These are phyloP conservation scores for Ceuthmochares aereus DNA, from an alignment of 2,113 vertebrate genomes.

Conservation along the genomic window DNA sequence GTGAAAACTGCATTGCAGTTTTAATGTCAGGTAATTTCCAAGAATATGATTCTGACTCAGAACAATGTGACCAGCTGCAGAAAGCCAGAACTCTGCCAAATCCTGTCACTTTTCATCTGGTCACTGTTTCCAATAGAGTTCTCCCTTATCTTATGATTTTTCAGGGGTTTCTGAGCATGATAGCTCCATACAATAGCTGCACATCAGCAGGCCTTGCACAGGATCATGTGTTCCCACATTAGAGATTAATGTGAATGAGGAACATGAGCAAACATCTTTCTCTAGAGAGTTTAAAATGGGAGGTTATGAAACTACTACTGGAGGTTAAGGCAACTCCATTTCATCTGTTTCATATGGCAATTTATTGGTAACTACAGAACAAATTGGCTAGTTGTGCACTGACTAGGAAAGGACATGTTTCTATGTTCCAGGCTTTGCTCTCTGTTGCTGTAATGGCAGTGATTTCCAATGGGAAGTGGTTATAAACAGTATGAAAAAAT, in stretches of 20 bases:
- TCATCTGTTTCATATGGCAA: background rate
- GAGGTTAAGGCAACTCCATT: background rate
- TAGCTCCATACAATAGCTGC: background rate
- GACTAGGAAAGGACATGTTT: fast-evolving
- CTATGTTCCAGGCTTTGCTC: background rate
- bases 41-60: background rate
- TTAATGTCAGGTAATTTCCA: slow-evolving; percentile 36
- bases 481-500: background rate
- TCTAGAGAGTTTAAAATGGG: background rate
- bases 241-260: background rate
- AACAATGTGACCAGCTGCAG: slow-evolving; percentile 41
- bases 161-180: background rate
- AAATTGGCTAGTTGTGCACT: background rate
- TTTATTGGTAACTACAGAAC: background rate
- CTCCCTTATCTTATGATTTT: background rate
- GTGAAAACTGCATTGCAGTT: slow-evolving; percentile 41
- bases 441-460: background rate
- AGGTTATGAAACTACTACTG: background rate
- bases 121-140: background rate
- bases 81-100: slow-evolving; percentile 51
- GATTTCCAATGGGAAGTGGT: background rate
- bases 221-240: background rate
- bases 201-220: background rate
- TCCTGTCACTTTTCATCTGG: slow-evolving; percentile 38
- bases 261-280: background rate